Base-by-base conservation (phyloP, 2,797 vertebrate genomes). In the Siniperca undulata region DNA sequence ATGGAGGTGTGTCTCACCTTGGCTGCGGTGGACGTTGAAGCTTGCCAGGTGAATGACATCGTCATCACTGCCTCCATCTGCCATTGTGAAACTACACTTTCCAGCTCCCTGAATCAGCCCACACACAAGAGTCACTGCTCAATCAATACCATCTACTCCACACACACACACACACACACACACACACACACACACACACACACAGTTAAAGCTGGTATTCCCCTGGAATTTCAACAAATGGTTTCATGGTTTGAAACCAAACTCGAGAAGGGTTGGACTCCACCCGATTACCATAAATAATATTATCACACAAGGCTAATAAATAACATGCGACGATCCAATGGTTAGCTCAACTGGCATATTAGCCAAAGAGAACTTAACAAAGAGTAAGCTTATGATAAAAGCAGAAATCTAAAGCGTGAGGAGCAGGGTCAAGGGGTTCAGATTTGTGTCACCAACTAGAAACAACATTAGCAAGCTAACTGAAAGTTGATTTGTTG, bases 21-120 rank as follows among this genome's bases (percentile, higher is more conserved):
- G 96, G 73, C 96, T 96, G 67, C 96, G 95, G 90, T 97, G 97
- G 83, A 94, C 92, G 68, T 94, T 96, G 93, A 98, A 98, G 90
- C 94, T 97, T 86, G 93, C 97, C 91, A 97, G 91, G 89, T 97
- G 97, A 93, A 97, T 97, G 11, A 97, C 96, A 36, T 98, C 97
- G 46, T 98, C 96, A 66, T 97, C 97, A 70, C 93, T 96, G 80
- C 91, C 94, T 91, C 95, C 94, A 86, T 98, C 97, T 92, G 97
- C 97, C 98, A 99, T 99, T 84, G 94, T 97, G 87, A 93, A 91
- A 85, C 60, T 79, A 91, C 92, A 80, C 46, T 86, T 67, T 80
- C 82, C 91, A 89, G 83, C 67, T 85, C 70, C 90, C 72, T 78
- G 79, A 85, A 85, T 74, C 88, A 73, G 73, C 86, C 85, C 70